Evolutionary conservation across 1,140 invertebrate genomes (phyloP).

Genomic region (Ips typographus): DNA sequence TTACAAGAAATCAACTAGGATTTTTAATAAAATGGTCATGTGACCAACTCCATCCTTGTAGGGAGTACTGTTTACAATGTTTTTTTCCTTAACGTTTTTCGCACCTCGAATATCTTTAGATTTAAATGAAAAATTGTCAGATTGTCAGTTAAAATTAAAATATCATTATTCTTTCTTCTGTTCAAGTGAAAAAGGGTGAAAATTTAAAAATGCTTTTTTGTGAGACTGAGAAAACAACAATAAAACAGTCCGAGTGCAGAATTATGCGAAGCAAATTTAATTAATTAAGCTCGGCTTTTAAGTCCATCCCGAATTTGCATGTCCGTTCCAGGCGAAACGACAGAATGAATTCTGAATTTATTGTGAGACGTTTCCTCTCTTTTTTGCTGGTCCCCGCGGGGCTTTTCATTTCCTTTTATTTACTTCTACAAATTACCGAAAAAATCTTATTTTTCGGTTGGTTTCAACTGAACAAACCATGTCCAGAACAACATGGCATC

Average conservation of each 20-base stretch:
- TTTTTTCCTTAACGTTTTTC: too few relatives aligned
- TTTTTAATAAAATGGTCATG: too few relatives aligned
- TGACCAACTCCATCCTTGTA: too few relatives aligned
- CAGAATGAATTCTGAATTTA: constrained; percentile 34
- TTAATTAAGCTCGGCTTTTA: constrained; percentile 35
- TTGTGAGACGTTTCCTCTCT: constrained; percentile 34
- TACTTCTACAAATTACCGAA: constrained; percentile 11
- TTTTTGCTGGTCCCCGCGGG: not conserved
- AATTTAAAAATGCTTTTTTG: constrained; percentile 3
- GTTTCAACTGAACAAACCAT: too few relatives aligned
- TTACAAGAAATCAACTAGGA: too few relatives aligned
- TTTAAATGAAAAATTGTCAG: too few relatives aligned
- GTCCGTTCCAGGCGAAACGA: constrained; percentile 34
- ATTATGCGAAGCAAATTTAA: constrained; percentile 36
- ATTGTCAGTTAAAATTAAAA: too few relatives aligned
- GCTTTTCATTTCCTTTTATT: constrained; percentile 32
- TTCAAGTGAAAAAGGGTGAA: too few relatives aligned
- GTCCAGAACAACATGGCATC: too few relatives aligned
- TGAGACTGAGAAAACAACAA: constrained; percentile 32
- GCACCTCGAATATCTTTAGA: too few relatives aligned
- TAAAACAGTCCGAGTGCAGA: constrained; percentile 34
- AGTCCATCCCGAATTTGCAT: constrained; percentile 34
- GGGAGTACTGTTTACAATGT: too few relatives aligned
- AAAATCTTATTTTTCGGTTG: constrained; percentile 17
- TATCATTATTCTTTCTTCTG: too few relatives aligned